Evolutionary conservation across 2,797 vertebrate genomes (phyloP).

Genomic region (Sternarchorhynchus goeldii): DNA sequence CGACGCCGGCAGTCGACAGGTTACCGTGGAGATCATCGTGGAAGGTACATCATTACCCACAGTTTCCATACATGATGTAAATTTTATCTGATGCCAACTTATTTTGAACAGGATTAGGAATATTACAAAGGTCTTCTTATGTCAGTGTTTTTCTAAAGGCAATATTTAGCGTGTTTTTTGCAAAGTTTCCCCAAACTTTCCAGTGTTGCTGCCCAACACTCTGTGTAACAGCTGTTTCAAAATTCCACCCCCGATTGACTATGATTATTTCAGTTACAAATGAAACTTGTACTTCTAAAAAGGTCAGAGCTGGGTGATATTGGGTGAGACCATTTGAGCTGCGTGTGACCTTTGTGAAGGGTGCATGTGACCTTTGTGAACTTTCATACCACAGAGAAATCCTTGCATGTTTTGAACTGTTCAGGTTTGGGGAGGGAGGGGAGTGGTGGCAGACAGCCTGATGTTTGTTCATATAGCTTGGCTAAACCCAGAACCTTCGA

Average conservation of each 20-base stretch:
- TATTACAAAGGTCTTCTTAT: too few species aligned
- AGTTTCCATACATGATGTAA: not conserved
- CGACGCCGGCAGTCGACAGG: constrained; percentile 80
- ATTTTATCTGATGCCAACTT: not conserved
- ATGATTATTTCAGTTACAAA: not conserved
- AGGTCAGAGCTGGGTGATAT: not conserved
- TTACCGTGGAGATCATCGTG: constrained; percentile 87
- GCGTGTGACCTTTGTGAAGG: constrained; percentile 13
- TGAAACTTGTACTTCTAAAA: not conserved
- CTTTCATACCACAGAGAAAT: constrained; percentile 29
- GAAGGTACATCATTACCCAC: constrained; percentile 74
- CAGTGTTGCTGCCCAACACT: not conserved
- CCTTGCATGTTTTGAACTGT: constrained; percentile 20
- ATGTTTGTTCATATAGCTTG: constrained; percentile 23
- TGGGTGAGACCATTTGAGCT: not conserved
- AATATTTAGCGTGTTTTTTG: not conserved
- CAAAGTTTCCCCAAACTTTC: not conserved
- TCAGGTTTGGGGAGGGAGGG: not conserved
- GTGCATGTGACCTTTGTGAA: not conserved
- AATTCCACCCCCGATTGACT: not conserved
- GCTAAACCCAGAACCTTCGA: constrained; percentile 19
- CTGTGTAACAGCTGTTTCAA: not conserved
- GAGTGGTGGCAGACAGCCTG: not conserved
- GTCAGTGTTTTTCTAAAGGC: too few species aligned
- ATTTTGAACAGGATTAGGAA: not conserved